Evolutionary conservation across 2,888 invertebrate species (phyloP).

Genomic region (Sarcophaga carnaria): DNA sequence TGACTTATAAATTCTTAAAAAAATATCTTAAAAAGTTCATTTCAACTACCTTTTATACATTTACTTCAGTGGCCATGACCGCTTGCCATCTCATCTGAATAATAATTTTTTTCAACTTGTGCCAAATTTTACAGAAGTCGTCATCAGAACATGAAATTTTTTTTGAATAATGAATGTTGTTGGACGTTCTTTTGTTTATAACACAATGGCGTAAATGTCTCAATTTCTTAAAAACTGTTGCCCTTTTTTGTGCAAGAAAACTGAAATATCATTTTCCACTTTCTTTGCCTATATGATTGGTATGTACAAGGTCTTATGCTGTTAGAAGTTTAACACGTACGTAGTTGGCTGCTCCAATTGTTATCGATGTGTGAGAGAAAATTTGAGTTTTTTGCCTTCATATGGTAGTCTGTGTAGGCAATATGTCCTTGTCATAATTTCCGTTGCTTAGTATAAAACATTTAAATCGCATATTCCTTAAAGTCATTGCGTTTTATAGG

Average conservation of each 20-base stretch:
- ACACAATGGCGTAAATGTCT: neutral
- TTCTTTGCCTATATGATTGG: neutral
- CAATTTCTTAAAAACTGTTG: neutral
- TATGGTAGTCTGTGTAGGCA: neutral
- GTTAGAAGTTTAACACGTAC: no score
- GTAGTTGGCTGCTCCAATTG: no score
- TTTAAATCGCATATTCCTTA: neutral
- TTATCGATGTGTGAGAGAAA: neutral
- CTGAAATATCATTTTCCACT: neutral
- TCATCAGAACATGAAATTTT: neutral
- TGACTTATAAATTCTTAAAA: no score
- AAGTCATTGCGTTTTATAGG: neutral
- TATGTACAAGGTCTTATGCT: no score
- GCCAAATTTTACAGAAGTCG: neutral
- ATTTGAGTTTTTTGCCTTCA: neutral
- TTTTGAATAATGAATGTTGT: neutral
- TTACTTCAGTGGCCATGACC: neutral
- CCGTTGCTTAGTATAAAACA: constrained; percentile 6
- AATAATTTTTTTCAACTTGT: neutral
- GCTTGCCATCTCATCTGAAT: neutral
- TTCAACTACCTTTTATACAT: neutral
- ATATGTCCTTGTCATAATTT: neutral
- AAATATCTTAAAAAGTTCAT: no score
- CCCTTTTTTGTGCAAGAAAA: neutral
- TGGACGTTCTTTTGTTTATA: neutral